phyloP scores from a whole-genome alignment of 2,113 vertebrate species.

The Microcebus murinus region DNA sequence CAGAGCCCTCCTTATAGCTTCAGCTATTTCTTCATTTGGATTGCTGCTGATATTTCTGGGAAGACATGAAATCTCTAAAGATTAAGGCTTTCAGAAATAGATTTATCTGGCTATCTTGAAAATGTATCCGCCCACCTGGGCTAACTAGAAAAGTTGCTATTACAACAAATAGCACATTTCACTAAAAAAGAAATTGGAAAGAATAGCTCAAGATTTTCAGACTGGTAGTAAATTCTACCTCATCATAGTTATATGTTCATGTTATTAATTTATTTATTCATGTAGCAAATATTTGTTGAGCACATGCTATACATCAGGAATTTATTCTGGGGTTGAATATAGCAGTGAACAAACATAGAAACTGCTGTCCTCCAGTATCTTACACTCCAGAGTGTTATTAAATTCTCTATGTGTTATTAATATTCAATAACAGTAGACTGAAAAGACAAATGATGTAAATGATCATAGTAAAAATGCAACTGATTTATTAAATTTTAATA shows the following conservation, averaged over 20 bases:
- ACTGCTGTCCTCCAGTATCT: not conserved
- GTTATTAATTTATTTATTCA: not conserved
- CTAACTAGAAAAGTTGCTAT: not conserved
- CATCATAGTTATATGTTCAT: not conserved
- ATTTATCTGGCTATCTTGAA: not conserved
- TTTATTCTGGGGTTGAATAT: not conserved
- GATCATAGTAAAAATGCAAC: not conserved
- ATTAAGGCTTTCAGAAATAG: not conserved
- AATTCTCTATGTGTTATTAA: not conserved
- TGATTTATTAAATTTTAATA: not conserved
- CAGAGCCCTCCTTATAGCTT: not conserved
- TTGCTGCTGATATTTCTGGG: not conserved
- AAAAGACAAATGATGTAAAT: not conserved
- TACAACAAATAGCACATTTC: not conserved
- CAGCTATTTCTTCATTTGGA: not conserved
- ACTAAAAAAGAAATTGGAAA: not conserved
- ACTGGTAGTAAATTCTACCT: not conserved
- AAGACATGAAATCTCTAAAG: not conserved
- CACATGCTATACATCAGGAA: too few species aligned
- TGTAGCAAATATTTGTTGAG: not conserved
- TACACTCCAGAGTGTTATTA: not conserved
- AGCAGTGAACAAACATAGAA: not conserved
- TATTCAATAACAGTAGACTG: not conserved
- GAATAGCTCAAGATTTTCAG: not conserved
- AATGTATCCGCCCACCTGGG: not conserved